Percentiles rank a stretch among this genome's conserved stretches.
Conservation (phyloP, 1,140 invertebrate species). For the Spodoptera frugiperda region DNA sequence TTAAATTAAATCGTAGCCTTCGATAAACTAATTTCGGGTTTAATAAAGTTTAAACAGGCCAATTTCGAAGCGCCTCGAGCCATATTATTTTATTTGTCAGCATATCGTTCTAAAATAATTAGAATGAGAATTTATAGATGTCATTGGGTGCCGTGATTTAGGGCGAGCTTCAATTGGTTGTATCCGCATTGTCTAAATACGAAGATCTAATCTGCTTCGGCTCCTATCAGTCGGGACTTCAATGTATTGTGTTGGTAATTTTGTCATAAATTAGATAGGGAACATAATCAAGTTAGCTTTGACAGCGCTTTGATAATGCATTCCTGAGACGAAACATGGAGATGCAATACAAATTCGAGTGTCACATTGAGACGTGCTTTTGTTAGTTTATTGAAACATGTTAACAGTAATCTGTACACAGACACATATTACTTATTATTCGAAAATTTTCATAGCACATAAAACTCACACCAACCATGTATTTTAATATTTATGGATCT, state of each 20-base stretch:
- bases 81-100: slow-evolving; percentile 77
- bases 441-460: background rate
- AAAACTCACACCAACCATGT: background rate
- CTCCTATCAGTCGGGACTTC: slow-evolving; percentile 51
- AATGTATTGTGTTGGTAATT: slow-evolving; percentile 27
- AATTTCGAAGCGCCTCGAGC: slow-evolving; percentile 69
- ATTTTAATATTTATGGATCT: slow-evolving; percentile 2
- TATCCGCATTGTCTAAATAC: slow-evolving; percentile 63
- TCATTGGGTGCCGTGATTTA: slow-evolving; percentile 74
- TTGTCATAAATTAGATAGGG: slow-evolving; percentile 23
- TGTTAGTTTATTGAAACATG: background rate
- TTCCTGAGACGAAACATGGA: background rate
- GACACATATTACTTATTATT: background rate
- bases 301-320: slow-evolving; percentile 16
- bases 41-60: slow-evolving; percentile 76
- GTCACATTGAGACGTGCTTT: background rate
- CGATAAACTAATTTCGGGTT: slow-evolving; percentile 70
- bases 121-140: slow-evolving; percentile 78
- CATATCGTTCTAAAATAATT: slow-evolving; percentile 78
- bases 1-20: slow-evolving; percentile 54
- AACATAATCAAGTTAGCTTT: slow-evolving; percentile 20
- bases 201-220: slow-evolving; percentile 48
- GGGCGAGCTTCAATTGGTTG: slow-evolving; percentile 50
- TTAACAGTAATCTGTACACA: background rate
- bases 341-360: slow-evolving; percentile 5